Conservation (phyloP, 1,140 invertebrate genomes). For the Pogonus chalceus region DNA sequence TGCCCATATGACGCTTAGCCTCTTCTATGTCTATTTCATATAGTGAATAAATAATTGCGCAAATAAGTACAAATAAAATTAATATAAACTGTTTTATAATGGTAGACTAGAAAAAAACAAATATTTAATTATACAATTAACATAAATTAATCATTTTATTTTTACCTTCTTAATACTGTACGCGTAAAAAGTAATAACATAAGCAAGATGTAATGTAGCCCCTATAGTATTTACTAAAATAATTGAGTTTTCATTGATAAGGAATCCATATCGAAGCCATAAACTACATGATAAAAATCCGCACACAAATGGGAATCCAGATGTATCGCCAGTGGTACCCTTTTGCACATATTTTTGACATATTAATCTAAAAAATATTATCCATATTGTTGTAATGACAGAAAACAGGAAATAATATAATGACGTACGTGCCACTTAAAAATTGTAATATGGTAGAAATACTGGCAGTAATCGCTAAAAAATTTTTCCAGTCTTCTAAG, state of each 20-base stretch:
- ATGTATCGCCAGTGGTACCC: conserved; percentile 55
- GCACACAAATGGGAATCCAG: conserved; percentile 61
- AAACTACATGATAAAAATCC: conserved; percentile 60
- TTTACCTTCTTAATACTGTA: conserved; percentile 51
- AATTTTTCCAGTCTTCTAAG: conserved; percentile 33
- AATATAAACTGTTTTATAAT: conserved; percentile 39
- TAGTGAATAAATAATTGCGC: conserved; percentile 38
- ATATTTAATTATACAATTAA: not conserved
- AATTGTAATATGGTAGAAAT: conserved; percentile 59
- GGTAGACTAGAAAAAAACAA: conserved; percentile 14
- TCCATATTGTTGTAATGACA: conserved; percentile 29
- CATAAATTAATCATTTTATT: not conserved
- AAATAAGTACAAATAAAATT: conserved; percentile 31
- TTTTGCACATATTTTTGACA: conserved; percentile 56
- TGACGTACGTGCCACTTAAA: conserved; percentile 54
- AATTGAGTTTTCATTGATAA: conserved; percentile 53
- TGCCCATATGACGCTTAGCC: conserved; percentile 31
- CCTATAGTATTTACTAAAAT: conserved; percentile 60
- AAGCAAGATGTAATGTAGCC: conserved; percentile 49
- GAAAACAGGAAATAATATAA: conserved; percentile 11
- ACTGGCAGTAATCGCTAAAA: conserved; percentile 49
- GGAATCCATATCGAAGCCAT: conserved; percentile 59
- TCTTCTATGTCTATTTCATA: conserved; percentile 29
- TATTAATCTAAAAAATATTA: conserved; percentile 46
- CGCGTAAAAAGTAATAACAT: conserved; percentile 49